Conservation (phyloP, 1,140 invertebrate genomes). For the Caenorhabditis latens region DNA sequence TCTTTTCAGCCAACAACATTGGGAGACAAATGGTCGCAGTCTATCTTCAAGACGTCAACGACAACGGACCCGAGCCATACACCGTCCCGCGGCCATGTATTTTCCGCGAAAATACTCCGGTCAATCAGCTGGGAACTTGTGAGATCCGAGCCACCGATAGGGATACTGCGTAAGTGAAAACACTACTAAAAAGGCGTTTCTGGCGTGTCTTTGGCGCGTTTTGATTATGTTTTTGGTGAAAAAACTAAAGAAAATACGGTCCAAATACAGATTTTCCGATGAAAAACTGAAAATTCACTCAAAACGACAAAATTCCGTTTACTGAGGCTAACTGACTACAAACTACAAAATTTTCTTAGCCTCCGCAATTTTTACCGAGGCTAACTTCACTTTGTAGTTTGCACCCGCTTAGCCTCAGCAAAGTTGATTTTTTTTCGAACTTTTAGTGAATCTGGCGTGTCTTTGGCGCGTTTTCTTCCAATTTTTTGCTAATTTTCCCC, state of each 20-base stretch:
- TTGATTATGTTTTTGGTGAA: too few species aligned
- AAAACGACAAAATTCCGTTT: too few species aligned
- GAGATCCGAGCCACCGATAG: conserved; percentile 73
- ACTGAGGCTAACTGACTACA: too few species aligned
- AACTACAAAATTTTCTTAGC: too few species aligned
- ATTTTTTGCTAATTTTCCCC: too few species aligned
- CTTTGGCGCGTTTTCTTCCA: too few species aligned
- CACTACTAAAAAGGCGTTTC: background rate
- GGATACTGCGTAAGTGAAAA: conserved; percentile 69
- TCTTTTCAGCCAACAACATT: conserved; percentile 72
- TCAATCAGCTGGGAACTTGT: conserved; percentile 71
- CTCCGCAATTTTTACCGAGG: background rate
- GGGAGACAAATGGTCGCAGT: conserved; percentile 75
- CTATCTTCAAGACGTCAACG: conserved; percentile 76
- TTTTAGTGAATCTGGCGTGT: too few species aligned
- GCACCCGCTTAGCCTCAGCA: too few species aligned
- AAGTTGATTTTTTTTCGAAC: too few species aligned
- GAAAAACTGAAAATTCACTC: too few species aligned
- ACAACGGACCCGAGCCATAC: conserved; percentile 75
- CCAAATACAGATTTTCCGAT: too few species aligned
- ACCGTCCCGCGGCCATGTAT: conserved; percentile 75
- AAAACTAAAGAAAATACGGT: background rate
- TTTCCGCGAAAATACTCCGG: conserved; percentile 76
- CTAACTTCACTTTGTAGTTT: background rate
- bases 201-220: too few species aligned